Evolutionary conservation across 2,797 vertebrate species (phyloP).

Genomic region (Todus mexicanus): DNA sequence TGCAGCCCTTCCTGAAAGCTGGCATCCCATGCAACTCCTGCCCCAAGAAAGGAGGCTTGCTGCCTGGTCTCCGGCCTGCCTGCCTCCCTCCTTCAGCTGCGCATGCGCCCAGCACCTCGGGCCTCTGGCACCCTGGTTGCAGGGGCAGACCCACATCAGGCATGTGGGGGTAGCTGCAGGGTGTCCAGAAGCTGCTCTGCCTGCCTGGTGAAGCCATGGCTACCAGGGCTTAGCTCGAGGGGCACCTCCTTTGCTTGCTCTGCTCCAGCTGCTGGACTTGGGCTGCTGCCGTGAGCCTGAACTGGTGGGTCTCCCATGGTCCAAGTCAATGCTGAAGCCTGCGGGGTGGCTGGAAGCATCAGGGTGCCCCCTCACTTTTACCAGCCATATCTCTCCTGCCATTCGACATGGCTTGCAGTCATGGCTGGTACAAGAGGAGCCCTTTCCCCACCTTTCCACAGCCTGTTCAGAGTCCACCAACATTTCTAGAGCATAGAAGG

Average conservation of each 20-base stretch:
- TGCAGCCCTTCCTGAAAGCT: background rate
- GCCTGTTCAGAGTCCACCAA: rapidly evolving
- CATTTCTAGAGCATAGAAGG: background rate
- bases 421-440: background rate
- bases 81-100: background rate
- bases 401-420: background rate
- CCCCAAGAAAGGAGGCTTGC: background rate
- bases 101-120: background rate
- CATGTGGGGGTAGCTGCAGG: background rate
- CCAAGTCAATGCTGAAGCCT: background rate
- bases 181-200: background rate
- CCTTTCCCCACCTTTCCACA: background rate
- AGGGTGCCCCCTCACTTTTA: background rate
- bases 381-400: background rate
- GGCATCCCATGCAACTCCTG: rapidly evolving
- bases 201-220: background rate
- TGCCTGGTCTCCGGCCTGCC: background rate
- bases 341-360: background rate
- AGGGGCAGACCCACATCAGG: background rate
- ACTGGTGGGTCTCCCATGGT: background rate
- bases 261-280: background rate
- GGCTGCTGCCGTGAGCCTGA: background rate
- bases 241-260: background rate
- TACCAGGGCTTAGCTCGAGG: rapidly evolving
- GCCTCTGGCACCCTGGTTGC: background rate